These are phyloP conservation scores for Pterocles gutturalis DNA, from an alignment of 2,113 vertebrate species.

Conservation along the genomic window DNA sequence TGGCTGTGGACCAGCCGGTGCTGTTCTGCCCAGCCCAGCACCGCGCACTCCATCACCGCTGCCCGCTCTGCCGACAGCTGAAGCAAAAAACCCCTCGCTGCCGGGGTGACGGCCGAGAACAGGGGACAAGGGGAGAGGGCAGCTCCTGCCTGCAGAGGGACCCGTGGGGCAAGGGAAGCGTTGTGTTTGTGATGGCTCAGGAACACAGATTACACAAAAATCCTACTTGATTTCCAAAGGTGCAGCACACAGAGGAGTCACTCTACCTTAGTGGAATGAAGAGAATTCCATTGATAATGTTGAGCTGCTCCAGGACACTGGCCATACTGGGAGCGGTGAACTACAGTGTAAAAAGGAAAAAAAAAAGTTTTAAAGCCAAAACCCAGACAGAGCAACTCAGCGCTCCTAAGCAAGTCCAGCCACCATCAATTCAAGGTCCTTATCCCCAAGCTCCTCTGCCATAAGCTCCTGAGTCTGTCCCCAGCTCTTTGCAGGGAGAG, in stretches of 20 bases:
- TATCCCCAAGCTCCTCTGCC: not conserved
- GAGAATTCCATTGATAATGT: conserved; percentile 98
- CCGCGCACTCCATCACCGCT: too few relatives aligned
- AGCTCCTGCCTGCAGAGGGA: too few relatives aligned
- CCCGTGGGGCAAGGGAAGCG: too few relatives aligned
- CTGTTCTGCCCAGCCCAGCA: too few relatives aligned
- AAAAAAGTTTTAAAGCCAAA: not conserved
- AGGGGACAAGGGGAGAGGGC: too few relatives aligned
- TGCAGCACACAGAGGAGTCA: too few relatives aligned
- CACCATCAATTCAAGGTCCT: not conserved
- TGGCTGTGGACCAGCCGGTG: not conserved
- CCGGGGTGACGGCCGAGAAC: too few relatives aligned
- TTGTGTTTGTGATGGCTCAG: not conserved
- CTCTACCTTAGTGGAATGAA: conserved; percentile 98
- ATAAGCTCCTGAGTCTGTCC: not conserved
- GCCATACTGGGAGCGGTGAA: conserved; percentile 98
- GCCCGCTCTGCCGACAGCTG: too few relatives aligned
- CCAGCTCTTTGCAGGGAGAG: not conserved
- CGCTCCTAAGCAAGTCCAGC: not conserved
- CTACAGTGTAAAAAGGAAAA: conserved; percentile 46
- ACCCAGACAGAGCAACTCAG: not conserved
- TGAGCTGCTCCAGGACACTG: conserved; percentile 95
- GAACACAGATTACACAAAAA: not conserved
- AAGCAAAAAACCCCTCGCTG: too few relatives aligned
- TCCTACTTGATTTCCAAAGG: not conserved